Conservation (phyloP, 2,113 vertebrate genomes). For the Plotosus lineatus region DNA sequence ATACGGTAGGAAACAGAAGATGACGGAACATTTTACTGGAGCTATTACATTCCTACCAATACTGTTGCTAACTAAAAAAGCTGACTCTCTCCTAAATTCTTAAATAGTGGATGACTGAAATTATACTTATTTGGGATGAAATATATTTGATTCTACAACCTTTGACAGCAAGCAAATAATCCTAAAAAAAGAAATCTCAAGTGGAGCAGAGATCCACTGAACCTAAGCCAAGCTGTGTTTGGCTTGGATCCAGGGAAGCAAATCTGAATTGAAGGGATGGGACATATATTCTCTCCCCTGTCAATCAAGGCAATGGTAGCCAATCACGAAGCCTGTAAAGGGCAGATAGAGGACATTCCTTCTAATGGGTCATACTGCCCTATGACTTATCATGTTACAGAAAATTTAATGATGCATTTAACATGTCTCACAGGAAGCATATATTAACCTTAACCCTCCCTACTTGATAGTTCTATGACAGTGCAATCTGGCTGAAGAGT, state of each 20-base stretch:
- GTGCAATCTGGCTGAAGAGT: neutral
- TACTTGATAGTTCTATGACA: neutral
- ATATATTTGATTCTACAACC: neutral
- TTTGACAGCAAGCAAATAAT: slow-evolving; percentile 1
- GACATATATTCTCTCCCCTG: neutral
- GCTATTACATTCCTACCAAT: neutral
- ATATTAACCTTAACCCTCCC: neutral
- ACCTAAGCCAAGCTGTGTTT: neutral
- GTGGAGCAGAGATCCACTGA: neutral
- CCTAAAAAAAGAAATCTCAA: neutral
- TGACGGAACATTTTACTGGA: too few relatives aligned
- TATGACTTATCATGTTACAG: neutral
- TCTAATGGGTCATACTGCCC: neutral
- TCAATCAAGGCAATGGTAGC: neutral
- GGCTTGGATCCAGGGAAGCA: neutral
- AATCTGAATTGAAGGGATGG: neutral
- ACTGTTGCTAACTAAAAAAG: neutral
- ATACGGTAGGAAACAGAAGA: too few relatives aligned
- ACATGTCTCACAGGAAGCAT: neutral
- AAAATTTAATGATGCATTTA: neutral
- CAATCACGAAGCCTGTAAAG: neutral
- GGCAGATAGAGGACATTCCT: too few relatives aligned
- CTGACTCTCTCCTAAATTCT: neutral
- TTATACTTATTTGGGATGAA: neutral
- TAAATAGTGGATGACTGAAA: neutral